These are phyloP conservation scores for Malurus splendens DNA, from an alignment of 2,797 vertebrate genomes.

Conservation along the genomic window DNA sequence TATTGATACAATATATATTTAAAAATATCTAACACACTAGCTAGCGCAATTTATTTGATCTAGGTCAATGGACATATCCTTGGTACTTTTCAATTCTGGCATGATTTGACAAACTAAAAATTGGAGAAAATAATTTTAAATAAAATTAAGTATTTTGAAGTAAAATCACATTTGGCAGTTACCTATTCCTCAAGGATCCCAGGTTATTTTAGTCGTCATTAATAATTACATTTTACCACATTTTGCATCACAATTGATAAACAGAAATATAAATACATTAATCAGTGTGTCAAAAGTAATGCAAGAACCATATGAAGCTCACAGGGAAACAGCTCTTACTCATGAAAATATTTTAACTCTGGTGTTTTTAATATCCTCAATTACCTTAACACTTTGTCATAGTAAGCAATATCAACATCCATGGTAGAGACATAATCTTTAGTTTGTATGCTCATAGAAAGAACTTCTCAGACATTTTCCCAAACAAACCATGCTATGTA, in stretches of 20 bases:
- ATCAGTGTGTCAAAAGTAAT: background rate
- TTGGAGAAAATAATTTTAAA: background rate
- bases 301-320: background rate
- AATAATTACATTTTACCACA: constrained; percentile 11
- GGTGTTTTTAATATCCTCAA: background rate
- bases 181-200: background rate
- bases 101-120: constrained; percentile 11
- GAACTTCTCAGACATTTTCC: background rate
- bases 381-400: background rate
- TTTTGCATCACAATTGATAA: background rate
- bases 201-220: background rate
- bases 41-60: background rate
- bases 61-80: background rate
- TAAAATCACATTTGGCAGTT: background rate
- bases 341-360: background rate
- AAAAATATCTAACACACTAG: background rate
- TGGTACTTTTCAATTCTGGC: background rate
- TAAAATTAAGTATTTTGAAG: background rate
- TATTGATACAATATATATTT: background rate
- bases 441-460: background rate
- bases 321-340: background rate
- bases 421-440: background rate
- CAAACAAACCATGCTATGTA: background rate
- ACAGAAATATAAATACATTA: background rate
- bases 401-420: background rate